phyloP scores from a whole-genome alignment of 2,797 vertebrate genomes.

The Gymnoscopelus braueri region DNA sequence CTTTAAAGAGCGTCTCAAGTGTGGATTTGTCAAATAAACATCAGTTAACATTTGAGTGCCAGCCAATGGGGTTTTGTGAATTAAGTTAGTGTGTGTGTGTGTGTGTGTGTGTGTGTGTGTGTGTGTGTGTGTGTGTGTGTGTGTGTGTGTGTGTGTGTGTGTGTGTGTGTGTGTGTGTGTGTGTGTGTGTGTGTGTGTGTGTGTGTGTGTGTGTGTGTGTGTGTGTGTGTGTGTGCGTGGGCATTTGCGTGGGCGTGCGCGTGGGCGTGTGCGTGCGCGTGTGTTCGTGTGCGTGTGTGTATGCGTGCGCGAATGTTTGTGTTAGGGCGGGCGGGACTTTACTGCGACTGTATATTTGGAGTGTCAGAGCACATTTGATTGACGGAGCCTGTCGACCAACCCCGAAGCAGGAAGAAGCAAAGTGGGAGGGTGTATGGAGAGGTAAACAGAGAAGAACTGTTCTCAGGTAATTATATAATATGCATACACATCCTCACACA shows the following conservation, averaged over 20 bases:
- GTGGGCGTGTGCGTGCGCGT: slow-evolving; percentile 2
- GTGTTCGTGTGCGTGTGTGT: neutral
- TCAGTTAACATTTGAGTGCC: neutral
- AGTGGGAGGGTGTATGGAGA: slow-evolving; percentile 27
- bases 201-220: neutral
- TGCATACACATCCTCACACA: slow-evolving; percentile 15
- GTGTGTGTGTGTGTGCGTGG: no score
- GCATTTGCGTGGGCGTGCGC: slow-evolving; percentile 7
- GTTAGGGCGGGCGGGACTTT: neutral
- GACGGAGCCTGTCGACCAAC: slow-evolving; percentile 41
- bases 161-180: neutral
- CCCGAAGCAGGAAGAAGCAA: neutral
- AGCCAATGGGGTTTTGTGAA: neutral
- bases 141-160: slow-evolving; percentile 9
- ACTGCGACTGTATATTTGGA: slow-evolving; percentile 4
- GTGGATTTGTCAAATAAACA: neutral
- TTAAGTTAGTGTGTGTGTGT: neutral
- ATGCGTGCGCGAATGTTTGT: neutral
- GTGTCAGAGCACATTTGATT: slow-evolving; percentile 29
- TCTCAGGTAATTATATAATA: slow-evolving; percentile 50
- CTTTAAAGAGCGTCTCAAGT: neutral
- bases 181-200: slow-evolving; percentile 28
- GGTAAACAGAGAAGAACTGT: slow-evolving; percentile 68
- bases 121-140: neutral
- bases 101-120: no score